Percentiles rank a stretch among this genome's conserved stretches.
These are phyloP conservation scores for Excalfactoria chinensis DNA, from an alignment of 2,113 vertebrate species.

Conservation along the genomic window DNA sequence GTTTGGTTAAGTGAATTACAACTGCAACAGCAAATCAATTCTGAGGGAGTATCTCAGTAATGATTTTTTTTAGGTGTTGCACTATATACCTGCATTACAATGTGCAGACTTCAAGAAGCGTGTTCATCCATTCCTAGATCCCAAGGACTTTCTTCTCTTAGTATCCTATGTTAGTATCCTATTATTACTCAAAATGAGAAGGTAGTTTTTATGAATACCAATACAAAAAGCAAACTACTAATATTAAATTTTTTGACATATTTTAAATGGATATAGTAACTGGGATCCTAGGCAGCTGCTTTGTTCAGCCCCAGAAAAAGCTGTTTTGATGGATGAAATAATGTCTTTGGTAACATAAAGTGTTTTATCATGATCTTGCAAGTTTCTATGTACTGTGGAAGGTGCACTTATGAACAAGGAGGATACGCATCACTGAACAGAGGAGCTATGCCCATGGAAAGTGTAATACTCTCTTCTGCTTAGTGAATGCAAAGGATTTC, in stretches of 20 bases:
- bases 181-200: neutral
- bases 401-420: neutral
- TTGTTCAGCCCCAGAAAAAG: neutral
- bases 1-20: slow-evolving; percentile 36
- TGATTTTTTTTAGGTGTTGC: slow-evolving; percentile 56
- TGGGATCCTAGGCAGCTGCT: neutral
- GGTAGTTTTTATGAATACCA: neutral
- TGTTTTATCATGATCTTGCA: neutral
- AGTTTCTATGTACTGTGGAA: neutral
- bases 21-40: slow-evolving; percentile 54
- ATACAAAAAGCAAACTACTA: neutral
- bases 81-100: slow-evolving; percentile 5
- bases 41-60: slow-evolving; percentile 46
- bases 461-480: neutral
- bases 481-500: neutral
- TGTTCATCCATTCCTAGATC: slow-evolving; percentile 6
- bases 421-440: neutral
- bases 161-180: neutral
- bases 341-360: neutral
- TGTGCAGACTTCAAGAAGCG: neutral
- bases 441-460: neutral
- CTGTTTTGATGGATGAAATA: neutral
- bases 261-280: neutral
- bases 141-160: neutral
- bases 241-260: neutral